A percentile compares a stretch with the other conserved stretches of the same genome.
These are phyloP conservation scores for Craterocephalus amniculus DNA, from an alignment of 2,797 vertebrate species.

Conservation along the genomic window DNA sequence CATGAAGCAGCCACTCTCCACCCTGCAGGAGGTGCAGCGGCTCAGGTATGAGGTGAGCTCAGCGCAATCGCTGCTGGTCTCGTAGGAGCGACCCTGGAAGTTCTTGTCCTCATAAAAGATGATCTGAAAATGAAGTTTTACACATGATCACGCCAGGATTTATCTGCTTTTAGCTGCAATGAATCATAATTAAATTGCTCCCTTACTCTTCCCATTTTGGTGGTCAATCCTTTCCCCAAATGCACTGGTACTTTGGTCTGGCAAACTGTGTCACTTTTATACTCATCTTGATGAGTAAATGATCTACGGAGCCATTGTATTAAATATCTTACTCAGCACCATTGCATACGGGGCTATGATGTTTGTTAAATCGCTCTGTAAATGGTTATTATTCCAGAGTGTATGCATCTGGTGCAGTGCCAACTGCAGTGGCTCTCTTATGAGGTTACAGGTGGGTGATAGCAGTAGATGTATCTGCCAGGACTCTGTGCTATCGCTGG, in stretches of 20 bases:
- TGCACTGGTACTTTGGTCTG: constrained; percentile 38
- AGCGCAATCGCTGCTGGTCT: constrained; percentile 74
- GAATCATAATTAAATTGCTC: not conserved
- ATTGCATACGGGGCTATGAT: constrained; percentile 59
- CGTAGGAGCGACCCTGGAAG: constrained; percentile 78
- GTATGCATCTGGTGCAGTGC: constrained; percentile 71
- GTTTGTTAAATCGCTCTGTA: constrained; percentile 75
- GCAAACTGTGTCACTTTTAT: constrained; percentile 70
- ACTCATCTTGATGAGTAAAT: constrained; percentile 68
- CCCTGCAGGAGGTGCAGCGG: constrained; percentile 74
- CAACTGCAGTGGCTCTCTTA: constrained; percentile 49
- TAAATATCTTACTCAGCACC: constrained; percentile 77
- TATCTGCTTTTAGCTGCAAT: not conserved
- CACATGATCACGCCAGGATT: not conserved
- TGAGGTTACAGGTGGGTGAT: constrained; percentile 52
- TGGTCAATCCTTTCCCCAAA: constrained; percentile 45
- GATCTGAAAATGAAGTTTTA: constrained; percentile 67
- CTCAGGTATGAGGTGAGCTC: constrained; percentile 76
- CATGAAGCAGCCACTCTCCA: constrained; percentile 82
- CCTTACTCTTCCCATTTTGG: constrained; percentile 76
- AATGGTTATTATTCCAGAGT: constrained; percentile 75
- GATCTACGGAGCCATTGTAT: constrained; percentile 74
- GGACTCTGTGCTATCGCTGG: constrained; percentile 24
- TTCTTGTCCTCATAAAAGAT: too few species aligned
- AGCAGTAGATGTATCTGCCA: constrained; percentile 28